Evolutionary conservation across 2,113 vertebrate species (phyloP).

Genomic region (Emydocephalus ijimae): DNA sequence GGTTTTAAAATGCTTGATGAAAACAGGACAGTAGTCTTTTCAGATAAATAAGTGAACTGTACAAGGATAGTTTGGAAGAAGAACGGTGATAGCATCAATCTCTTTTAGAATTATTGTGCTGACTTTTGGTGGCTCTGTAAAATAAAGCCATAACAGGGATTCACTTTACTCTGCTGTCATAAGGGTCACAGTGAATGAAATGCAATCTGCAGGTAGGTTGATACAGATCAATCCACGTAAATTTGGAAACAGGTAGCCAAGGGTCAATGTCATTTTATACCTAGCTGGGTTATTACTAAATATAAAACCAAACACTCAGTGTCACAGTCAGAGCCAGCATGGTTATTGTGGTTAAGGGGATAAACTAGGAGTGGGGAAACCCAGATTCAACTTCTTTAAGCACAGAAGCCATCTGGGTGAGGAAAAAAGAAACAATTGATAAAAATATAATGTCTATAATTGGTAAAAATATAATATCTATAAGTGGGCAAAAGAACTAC

Average conservation of each 20-base stretch:
- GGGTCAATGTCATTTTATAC: not conserved
- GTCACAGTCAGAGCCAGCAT: not conserved
- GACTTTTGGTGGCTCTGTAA: not conserved
- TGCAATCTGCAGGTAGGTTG: not conserved
- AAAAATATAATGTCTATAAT: not conserved
- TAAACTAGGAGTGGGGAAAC: not conserved
- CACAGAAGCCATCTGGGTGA: not conserved
- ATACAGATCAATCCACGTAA: not conserved
- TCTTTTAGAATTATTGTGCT: not conserved
- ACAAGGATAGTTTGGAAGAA: not conserved
- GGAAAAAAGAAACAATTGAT: not conserved
- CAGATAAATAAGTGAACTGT: not conserved
- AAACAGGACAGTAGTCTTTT: not conserved
- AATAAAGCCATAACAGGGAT: not conserved
- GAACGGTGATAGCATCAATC: not conserved
- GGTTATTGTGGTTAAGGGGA: not conserved
- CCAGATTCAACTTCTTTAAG: not conserved
- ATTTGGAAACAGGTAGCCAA: not conserved
- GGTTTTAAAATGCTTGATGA: not conserved
- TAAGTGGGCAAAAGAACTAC: not conserved
- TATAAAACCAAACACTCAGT: not conserved
- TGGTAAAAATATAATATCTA: not conserved
- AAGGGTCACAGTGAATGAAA: not conserved
- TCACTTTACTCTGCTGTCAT: not conserved
- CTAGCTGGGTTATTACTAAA: not conserved